Conservation (phyloP, 2,113 vertebrate species). For the Clupea harengus region DNA sequence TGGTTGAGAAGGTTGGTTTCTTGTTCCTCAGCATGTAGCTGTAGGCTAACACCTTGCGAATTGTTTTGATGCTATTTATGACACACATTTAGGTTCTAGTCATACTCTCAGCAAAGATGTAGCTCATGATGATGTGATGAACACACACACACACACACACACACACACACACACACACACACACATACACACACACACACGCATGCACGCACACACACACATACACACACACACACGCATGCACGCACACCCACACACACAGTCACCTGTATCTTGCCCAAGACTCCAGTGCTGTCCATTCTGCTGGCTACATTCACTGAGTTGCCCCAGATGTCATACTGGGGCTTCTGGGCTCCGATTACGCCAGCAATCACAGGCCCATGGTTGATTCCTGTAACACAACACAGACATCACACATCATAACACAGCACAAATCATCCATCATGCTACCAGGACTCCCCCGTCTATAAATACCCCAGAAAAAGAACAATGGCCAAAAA, state of each 20-base stretch:
- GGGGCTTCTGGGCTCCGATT: slow-evolving; percentile 96
- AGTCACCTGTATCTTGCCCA: slow-evolving; percentile 93
- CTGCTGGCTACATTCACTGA: slow-evolving; percentile 96
- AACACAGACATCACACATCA: slow-evolving; percentile 22
- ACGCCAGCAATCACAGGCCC: slow-evolving; percentile 96
- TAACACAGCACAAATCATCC: background rate
- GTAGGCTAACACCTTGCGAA: no score
- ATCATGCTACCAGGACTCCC: no score
- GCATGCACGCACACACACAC: background rate
- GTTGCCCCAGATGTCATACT: slow-evolving; percentile 98
- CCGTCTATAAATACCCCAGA: no score
- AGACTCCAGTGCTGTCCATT: slow-evolving; percentile 96
- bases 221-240: background rate
- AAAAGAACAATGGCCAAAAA: no score
- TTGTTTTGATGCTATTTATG: no score
- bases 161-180: background rate
- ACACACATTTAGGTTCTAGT: no score
- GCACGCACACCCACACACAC: background rate
- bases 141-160: background rate
- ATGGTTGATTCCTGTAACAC: slow-evolving; percentile 86
- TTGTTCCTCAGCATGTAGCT: no score
- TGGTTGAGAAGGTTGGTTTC: no score
- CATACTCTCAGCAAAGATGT: no score
- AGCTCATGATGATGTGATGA: no score
- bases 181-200: background rate